Percentiles rank a stretch among this genome's conserved stretches.
These are phyloP conservation scores for Agrotis ipsilon DNA, from an alignment of 2,888 invertebrate species.

Conservation along the genomic window DNA sequence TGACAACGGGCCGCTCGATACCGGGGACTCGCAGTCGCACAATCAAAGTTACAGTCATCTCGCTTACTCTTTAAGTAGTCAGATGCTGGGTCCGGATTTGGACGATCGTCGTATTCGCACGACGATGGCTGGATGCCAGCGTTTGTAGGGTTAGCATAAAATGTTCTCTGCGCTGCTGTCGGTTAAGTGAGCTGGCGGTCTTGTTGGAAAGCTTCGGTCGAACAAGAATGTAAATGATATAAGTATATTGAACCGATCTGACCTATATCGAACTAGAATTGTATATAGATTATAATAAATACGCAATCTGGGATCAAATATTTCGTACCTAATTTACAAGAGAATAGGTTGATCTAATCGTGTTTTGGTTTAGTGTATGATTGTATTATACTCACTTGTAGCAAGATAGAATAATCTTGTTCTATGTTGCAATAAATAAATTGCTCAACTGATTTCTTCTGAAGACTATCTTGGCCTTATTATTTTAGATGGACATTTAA, in stretches of 20 bases:
- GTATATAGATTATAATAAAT: conserved; percentile 68
- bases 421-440: conserved; percentile 22
- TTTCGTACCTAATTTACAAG: conserved; percentile 62
- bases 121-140: conserved; percentile 87
- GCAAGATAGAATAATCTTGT: conserved; percentile 36
- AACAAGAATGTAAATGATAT: conserved; percentile 79
- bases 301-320: conserved; percentile 54
- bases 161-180: conserved; percentile 69
- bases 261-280: conserved; percentile 69
- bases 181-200: conserved; percentile 75
- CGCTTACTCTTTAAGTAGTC: conserved; percentile 84
- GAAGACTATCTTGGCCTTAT: neutral
- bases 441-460: conserved; percentile 10
- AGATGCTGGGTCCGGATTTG: conserved; percentile 84
- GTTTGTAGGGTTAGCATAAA: conserved; percentile 85
- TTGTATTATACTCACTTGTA: conserved; percentile 60
- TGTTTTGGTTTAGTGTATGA: conserved; percentile 40
- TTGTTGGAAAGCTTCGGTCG: conserved; percentile 84
- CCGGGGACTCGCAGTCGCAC: conserved; percentile 79
- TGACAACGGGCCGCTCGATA: conserved; percentile 90
- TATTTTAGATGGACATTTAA: neutral
- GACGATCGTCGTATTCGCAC: conserved; percentile 81
- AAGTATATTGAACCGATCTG: conserved; percentile 70
- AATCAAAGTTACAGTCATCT: conserved; percentile 86
- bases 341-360: conserved; percentile 47